Percentiles rank a stretch among this genome's conserved stretches.
Conservation (phyloP, 2,113 vertebrate species). For the Ceyx cyanopectus region DNA sequence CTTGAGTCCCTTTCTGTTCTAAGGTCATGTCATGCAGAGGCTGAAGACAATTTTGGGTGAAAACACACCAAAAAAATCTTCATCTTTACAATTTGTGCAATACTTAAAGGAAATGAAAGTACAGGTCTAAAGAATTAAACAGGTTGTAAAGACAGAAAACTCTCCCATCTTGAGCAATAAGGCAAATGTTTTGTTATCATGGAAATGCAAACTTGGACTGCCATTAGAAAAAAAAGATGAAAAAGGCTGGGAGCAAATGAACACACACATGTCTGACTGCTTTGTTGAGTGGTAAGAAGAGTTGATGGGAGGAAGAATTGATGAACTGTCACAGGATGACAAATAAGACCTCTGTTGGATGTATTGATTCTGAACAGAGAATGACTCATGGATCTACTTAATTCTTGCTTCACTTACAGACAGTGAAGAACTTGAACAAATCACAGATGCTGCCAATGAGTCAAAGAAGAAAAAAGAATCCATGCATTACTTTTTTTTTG, state of each 20-base stretch:
- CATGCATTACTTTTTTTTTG: neutral
- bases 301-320: constrained; percentile 36
- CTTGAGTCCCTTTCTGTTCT: neutral
- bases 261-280: neutral
- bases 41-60: neutral
- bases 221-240: neutral
- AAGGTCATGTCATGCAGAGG: neutral
- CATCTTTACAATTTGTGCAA: neutral
- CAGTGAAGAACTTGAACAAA: constrained; percentile 49
- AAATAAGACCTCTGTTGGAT: constrained; percentile 60
- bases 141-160: neutral
- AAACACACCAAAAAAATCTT: neutral
- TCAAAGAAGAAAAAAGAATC: constrained; percentile 18
- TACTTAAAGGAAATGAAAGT: neutral
- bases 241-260: constrained; percentile 42
- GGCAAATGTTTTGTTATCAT: neutral
- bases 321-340: constrained; percentile 66
- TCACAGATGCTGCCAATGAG: constrained; percentile 54
- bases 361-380: constrained; percentile 56
- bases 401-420: constrained; percentile 52
- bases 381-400: constrained; percentile 66
- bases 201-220: constrained; percentile 4
- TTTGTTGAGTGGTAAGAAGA: constrained; percentile 22
- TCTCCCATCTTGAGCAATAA: neutral
- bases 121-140: neutral